Evolutionary conservation across 2,888 invertebrate genomes (phyloP).

Genomic region (Lithophane socia): DNA sequence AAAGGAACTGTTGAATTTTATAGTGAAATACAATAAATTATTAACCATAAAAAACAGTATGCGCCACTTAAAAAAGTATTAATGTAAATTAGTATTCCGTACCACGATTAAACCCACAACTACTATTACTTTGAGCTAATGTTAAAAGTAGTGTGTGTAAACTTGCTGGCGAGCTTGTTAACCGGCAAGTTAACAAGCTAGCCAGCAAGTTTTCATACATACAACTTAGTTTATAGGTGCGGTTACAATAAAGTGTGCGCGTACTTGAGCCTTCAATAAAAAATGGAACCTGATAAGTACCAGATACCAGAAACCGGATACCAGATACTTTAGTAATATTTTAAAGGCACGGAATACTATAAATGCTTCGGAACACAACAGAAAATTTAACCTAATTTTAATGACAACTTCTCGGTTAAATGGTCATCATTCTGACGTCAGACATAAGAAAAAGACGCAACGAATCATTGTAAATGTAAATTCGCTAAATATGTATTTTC

Average conservation of each 20-base stretch:
- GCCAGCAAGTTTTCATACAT: background rate
- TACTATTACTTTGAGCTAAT: background rate
- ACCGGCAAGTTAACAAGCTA: background rate
- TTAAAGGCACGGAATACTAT: constrained; percentile 39
- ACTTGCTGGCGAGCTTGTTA: no score
- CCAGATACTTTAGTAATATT: background rate
- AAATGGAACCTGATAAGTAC: constrained; percentile 1
- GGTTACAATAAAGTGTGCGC: constrained; percentile 5
- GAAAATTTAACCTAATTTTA: constrained; percentile 35
- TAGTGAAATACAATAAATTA: constrained; percentile 28
- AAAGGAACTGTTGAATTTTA: constrained; percentile 32
- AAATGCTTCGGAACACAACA: constrained; percentile 47
- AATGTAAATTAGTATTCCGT: constrained; percentile 38
- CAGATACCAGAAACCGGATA: constrained; percentile 2
- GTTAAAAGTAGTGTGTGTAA: background rate
- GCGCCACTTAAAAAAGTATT: constrained; percentile 30
- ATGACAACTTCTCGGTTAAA: constrained; percentile 8
- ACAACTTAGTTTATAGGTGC: background rate
- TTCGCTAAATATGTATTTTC: constrained; percentile 35
- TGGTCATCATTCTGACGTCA: constrained; percentile 4
- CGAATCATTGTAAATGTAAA: constrained; percentile 24
- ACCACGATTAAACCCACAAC: constrained; percentile 1
- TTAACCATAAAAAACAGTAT: constrained; percentile 12
- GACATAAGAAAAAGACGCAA: constrained; percentile 33
- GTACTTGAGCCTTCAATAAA: constrained; percentile 25